phyloP scores from a whole-genome alignment of 2,113 vertebrate genomes.

The Conger conger region DNA sequence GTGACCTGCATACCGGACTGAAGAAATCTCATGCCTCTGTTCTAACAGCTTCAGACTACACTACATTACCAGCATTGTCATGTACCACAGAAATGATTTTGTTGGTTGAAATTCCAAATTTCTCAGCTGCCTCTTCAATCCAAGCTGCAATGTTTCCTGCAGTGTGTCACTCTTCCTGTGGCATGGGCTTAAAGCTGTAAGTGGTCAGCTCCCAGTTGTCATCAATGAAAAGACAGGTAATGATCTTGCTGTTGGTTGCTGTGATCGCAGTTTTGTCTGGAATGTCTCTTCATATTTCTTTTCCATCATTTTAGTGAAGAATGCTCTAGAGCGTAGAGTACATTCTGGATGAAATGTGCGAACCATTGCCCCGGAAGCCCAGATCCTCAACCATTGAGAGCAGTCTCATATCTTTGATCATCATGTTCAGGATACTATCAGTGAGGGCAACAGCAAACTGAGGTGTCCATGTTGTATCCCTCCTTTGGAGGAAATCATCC shows the following conservation, averaged over 20 bases:
- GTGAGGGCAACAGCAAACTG: too few relatives aligned
- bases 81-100: constrained; percentile 8
- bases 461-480: too few relatives aligned
- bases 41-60: neutral
- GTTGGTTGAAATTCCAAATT: neutral
- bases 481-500: too few relatives aligned
- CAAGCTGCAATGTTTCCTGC: neutral
- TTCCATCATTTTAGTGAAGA: neutral
- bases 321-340: neutral
- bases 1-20: neutral
- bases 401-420: too few relatives aligned
- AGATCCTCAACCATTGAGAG: too few relatives aligned
- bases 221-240: neutral
- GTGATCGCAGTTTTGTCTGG: neutral
- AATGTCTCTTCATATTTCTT: neutral
- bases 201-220: neutral
- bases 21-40: constrained; percentile 7
- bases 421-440: too few relatives aligned
- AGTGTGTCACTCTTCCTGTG: neutral
- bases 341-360: neutral
- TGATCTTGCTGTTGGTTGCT: neutral
- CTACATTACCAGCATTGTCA: constrained; percentile 13
- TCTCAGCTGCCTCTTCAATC: neutral
- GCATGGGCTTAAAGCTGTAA: neutral
- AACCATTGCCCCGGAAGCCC: neutral